These are phyloP conservation scores for Actenoides lindsayi DNA, from an alignment of 2,113 vertebrate species.

Conservation along the genomic window DNA sequence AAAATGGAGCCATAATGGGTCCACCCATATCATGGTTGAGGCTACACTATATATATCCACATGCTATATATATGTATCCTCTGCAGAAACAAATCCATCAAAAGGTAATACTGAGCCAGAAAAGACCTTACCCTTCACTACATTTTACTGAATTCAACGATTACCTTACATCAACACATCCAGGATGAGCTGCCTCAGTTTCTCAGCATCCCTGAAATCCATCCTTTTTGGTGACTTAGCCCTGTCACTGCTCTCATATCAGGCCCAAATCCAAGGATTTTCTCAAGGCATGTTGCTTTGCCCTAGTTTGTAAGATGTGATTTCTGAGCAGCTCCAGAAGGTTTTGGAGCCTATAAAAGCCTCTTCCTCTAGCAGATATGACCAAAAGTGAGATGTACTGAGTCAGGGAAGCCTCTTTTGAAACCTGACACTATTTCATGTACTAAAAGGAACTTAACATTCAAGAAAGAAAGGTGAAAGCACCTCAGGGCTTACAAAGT, in stretches of 20 bases:
- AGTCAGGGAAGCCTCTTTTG: neutral
- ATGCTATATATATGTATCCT: neutral
- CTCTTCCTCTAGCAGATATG: neutral
- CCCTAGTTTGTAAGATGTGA: neutral
- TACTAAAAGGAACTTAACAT: neutral
- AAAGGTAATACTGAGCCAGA: neutral
- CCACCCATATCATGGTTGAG: neutral
- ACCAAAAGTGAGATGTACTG: neutral
- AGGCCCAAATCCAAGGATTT: neutral
- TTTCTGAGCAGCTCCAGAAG: neutral
- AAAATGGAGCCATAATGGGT: neutral
- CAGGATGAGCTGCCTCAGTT: neutral
- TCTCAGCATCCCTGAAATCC: neutral
- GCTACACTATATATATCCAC: neutral
- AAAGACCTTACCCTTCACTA: neutral
- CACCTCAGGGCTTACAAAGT: neutral
- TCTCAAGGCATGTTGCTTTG: fast-evolving
- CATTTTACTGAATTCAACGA: neutral
- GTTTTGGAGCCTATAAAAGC: neutral
- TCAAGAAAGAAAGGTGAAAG: neutral
- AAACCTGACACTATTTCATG: neutral
- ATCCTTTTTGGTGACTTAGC: neutral
- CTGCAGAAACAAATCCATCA: neutral
- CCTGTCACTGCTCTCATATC: neutral
- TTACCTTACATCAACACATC: neutral